Evolutionary conservation across 1,140 invertebrate genomes (phyloP).

Genomic region (Episyrphus balteatus): DNA sequence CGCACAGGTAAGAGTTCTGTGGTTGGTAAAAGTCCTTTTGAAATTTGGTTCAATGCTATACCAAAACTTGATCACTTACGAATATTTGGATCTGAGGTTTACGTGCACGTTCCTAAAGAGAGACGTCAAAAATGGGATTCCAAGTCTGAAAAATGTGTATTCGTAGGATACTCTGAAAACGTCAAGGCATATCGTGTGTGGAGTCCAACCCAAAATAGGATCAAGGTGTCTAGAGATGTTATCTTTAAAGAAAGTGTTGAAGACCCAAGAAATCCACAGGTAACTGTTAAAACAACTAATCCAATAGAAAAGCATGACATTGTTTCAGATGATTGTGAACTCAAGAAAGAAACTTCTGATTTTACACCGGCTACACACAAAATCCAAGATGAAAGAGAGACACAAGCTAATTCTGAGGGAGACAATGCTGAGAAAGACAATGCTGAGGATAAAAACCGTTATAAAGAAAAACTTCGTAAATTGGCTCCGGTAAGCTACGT

Average conservation of each 20-base stretch:
- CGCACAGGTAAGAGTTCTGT: conserved; percentile 25
- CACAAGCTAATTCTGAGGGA: not conserved
- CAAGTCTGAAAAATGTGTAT: conserved; percentile 25
- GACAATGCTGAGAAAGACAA: not conserved
- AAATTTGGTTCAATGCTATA: conserved; percentile 22
- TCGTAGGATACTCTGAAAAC: conserved; percentile 33
- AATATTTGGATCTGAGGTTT: conserved; percentile 30
- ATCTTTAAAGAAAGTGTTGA: conserved; percentile 4
- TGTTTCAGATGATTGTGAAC: too few species aligned
- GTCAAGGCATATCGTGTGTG: conserved; percentile 18
- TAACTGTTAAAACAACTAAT: too few species aligned
- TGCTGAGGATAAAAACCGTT: not conserved
- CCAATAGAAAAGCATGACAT: too few species aligned
- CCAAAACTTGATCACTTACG: conserved; percentile 19
- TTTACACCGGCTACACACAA: not conserved
- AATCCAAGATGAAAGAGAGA: conserved; percentile 1
- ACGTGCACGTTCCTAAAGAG: conserved; percentile 30
- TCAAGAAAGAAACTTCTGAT: too few species aligned
- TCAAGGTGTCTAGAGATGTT: conserved; percentile 11
- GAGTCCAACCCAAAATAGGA: conserved; percentile 8
- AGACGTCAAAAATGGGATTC: conserved; percentile 30
- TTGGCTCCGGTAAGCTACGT: too few species aligned
- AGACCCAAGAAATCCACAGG: too few species aligned
- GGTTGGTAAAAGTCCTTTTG: conserved; percentile 26
- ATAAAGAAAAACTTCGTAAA: too few species aligned